Conservation (phyloP, 1,140 invertebrate genomes). For the Oryzaephilus surinamensis region DNA sequence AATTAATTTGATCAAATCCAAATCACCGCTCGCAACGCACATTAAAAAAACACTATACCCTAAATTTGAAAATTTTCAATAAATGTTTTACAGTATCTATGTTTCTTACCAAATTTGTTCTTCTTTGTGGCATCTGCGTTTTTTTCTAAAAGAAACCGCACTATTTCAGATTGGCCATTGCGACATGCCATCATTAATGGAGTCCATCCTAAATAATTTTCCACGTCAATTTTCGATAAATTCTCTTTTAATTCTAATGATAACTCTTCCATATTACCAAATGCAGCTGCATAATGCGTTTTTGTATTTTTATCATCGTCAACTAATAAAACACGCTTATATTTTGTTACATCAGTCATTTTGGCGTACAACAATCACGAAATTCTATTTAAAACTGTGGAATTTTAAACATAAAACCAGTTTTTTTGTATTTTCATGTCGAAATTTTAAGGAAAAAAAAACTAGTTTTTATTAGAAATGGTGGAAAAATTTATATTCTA, state of each 20-base stretch:
- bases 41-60: constrained; percentile 25
- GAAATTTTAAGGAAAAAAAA: too few relatives aligned
- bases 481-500: too few relatives aligned
- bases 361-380: background rate
- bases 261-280: constrained; percentile 16
- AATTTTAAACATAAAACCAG: too few relatives aligned
- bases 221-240: constrained; percentile 28
- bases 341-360: background rate
- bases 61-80: constrained; percentile 11
- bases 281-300: constrained; percentile 24
- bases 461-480: too few relatives aligned
- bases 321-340: constrained; percentile 6
- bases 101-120: constrained; percentile 38
- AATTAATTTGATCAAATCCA: constrained; percentile 21
- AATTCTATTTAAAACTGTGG: too few relatives aligned
- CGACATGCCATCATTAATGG: constrained; percentile 43
- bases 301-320: constrained; percentile 29
- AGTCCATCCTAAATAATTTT: constrained; percentile 43
- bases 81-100: too few relatives aligned
- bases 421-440: too few relatives aligned
- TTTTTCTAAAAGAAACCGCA: constrained; percentile 35
- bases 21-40: constrained; percentile 23
- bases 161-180: constrained; percentile 36
- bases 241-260: constrained; percentile 13
- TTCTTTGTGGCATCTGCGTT: constrained; percentile 34